Base-by-base conservation (phyloP, 2,888 invertebrate genomes). In the Lycia hirtaria region DNA sequence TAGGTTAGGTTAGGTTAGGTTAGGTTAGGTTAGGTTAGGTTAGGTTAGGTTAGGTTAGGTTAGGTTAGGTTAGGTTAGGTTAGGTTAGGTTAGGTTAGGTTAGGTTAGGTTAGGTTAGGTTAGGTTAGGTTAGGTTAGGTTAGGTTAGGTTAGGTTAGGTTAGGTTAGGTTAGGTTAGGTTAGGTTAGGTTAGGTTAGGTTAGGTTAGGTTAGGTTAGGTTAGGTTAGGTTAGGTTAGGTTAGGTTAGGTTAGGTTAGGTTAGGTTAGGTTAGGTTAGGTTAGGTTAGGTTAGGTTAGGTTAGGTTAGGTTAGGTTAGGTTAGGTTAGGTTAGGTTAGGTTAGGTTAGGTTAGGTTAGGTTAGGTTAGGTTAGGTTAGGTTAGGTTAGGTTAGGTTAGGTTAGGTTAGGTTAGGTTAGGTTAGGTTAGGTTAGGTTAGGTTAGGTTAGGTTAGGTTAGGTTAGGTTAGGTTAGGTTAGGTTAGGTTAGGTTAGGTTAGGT, bases 101-200 rank as follows among this genome's bases (percentile, higher is more conserved):
- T 28, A 28, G 28, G 28, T 43, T 20, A 40, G 40, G 20, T 5
- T 20, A 40, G 24, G 24, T 24, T 28, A 45, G 59, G 60, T 48
- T 48, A 47, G 60, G 60, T 48, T 48, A 41, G 60, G 51, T 48
- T 37, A 47, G 55, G 54, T 43, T 40, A 47, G 54, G 60, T 48
- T 41, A 47, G 55, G 55, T 43, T 48, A 41, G 60, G 55, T 43
- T 48, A 43, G 55, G 60, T 48, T 41, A 47, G 60, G 55, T 43
- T 48, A 47, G 60, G 60, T 48, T 48, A 51, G 60, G 60, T 48
- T 51, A 51, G 60, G 59, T 51, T 51, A 45, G 60, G 50, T 47
- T 40, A 38, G 56, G 58, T 52, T 57, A 48, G 57, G 59, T 50
- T 54, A 50, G 59, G 59, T 50, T 54, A 50, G 60, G 60, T 50